Conservation (phyloP, 1,140 invertebrate species). For the Drosophila simulans region DNA sequence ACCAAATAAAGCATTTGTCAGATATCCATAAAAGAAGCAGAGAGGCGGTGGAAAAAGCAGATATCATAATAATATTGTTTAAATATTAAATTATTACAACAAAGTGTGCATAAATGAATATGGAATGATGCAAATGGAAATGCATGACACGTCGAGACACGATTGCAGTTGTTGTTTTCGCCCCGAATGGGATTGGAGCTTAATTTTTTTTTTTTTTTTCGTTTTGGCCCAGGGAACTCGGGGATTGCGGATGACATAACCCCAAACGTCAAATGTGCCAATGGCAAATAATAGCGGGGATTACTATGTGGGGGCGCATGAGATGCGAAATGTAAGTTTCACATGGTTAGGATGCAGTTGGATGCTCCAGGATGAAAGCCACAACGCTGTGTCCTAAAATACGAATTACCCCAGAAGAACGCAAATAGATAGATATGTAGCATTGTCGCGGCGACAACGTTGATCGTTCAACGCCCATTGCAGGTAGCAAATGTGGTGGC, state of each 20-base stretch:
- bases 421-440: constrained; percentile 19
- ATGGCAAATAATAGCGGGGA: constrained; percentile 22
- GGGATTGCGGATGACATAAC: constrained; percentile 51
- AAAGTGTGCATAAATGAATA: constrained; percentile 80
- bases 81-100: constrained; percentile 81
- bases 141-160: constrained; percentile 68
- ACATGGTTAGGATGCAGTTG: neutral
- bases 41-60: constrained; percentile 15
- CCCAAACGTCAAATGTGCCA: constrained; percentile 53
- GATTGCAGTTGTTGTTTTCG: constrained; percentile 32
- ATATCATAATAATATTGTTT: constrained; percentile 69
- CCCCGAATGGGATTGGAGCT: constrained; percentile 26
- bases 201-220: constrained; percentile 12
- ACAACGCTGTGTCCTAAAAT: constrained; percentile 14
- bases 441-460: constrained; percentile 26
- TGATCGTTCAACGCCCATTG: constrained; percentile 47
- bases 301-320: neutral
- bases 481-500: constrained; percentile 12
- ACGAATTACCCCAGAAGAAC: neutral
- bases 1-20: constrained; percentile 77
- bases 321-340: neutral
- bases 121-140: constrained; percentile 72
- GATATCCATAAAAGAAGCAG: constrained; percentile 68
- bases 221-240: constrained; percentile 21
- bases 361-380: neutral